Conservation (phyloP, 2,113 vertebrate species). For the Leucoraja erinaceus region DNA sequence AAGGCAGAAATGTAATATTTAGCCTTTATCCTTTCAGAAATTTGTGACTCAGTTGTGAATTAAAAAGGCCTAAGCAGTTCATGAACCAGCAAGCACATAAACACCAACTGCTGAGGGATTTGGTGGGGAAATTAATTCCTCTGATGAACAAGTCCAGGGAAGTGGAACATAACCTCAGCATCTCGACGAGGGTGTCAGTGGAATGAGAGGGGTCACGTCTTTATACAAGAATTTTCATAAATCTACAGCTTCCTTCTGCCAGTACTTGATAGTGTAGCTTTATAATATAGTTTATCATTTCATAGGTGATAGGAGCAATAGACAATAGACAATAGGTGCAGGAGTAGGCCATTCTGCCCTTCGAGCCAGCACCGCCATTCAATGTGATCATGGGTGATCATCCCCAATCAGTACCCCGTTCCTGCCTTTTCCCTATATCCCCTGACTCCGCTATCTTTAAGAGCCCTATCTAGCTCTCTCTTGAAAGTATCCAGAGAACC, state of each 20-base stretch:
- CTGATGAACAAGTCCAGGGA: not conserved
- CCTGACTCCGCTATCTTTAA: too few relatives aligned
- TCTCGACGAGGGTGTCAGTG: not conserved
- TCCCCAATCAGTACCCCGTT: too few relatives aligned
- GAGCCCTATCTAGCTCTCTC: too few relatives aligned
- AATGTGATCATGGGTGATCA: too few relatives aligned
- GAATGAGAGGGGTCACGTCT: not conserved
- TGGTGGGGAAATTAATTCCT: not conserved
- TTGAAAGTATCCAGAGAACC: too few relatives aligned
- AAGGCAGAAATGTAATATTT: conserved; percentile 3
- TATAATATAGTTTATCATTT: too few relatives aligned
- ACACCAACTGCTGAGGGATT: not conserved
- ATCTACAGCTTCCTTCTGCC: not conserved
- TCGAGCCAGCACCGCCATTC: too few relatives aligned
- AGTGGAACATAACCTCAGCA: not conserved
- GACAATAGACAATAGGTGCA: too few relatives aligned
- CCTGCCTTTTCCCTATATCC: too few relatives aligned
- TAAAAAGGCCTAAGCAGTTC: not conserved
- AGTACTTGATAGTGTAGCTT: too few relatives aligned
- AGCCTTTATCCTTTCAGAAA: conserved; percentile 1
- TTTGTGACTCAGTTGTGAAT: not conserved
- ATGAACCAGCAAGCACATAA: not conserved
- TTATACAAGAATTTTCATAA: not conserved
- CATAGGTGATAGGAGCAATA: too few relatives aligned
- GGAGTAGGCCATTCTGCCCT: too few relatives aligned